These are phyloP conservation scores for Enteromius argenteus DNA, from an alignment of 2,797 vertebrate genomes.

Conservation along the genomic window DNA sequence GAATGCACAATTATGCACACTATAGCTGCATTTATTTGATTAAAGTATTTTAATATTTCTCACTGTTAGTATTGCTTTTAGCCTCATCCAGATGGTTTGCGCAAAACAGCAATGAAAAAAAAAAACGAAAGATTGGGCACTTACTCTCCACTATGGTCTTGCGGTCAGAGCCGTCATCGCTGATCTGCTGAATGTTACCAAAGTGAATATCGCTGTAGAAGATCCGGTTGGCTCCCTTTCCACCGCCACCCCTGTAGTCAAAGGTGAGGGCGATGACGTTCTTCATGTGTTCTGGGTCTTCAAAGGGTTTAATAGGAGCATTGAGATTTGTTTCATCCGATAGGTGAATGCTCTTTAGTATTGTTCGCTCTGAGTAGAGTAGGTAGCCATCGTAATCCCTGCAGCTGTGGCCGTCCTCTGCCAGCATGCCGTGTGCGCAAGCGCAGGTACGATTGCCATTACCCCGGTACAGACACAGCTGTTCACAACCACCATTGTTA, in stretches of 20 bases:
- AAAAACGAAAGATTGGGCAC: slow-evolving; percentile 59
- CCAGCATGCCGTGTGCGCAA: slow-evolving; percentile 94
- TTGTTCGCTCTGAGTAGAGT: slow-evolving; percentile 95
- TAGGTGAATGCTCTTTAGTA: slow-evolving; percentile 97
- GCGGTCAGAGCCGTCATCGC: slow-evolving; percentile 87
- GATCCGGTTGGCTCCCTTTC: slow-evolving; percentile 89
- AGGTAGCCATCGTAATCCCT: slow-evolving; percentile 95
- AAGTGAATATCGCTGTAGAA: slow-evolving; percentile 99
- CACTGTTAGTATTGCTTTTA: not conserved
- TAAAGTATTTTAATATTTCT: not conserved
- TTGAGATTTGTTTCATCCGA: slow-evolving; percentile 97
- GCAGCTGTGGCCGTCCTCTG: slow-evolving; percentile 87
- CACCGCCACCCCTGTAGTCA: slow-evolving; percentile 88
- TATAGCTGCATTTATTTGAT: not conserved
- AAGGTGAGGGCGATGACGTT: slow-evolving; percentile 96
- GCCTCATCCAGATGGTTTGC: not conserved
- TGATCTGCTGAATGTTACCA: slow-evolving; percentile 98
- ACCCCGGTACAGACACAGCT: slow-evolving; percentile 92
- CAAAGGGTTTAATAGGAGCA: slow-evolving; percentile 93
- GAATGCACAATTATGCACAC: not conserved
- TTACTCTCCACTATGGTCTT: slow-evolving; percentile 96
- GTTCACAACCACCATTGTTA: slow-evolving; percentile 92
- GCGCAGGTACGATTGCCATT: slow-evolving; percentile 84
- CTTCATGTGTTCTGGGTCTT: slow-evolving; percentile 97
- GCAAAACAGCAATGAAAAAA: not conserved